Evolutionary conservation across 2,888 invertebrate species (phyloP).

Genomic region (Torymus tubicola): DNA sequence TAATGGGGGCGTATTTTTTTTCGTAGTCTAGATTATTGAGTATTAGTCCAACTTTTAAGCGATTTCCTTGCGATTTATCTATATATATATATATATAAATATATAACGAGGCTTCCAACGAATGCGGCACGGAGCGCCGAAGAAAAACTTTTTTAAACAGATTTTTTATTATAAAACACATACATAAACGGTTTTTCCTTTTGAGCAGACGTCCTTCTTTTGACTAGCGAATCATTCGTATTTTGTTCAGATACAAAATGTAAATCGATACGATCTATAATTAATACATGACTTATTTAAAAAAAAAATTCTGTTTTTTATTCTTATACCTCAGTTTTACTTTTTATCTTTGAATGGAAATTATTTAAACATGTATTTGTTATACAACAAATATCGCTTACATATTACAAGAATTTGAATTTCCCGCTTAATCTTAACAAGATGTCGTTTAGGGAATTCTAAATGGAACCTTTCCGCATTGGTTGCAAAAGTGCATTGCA

Average conservation of each 20-base stretch:
- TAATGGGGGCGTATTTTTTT: conserved; percentile 25
- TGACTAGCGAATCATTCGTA: conserved; percentile 61
- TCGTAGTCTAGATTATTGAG: conserved; percentile 39
- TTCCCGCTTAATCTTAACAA: too few relatives aligned
- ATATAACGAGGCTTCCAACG: conserved; percentile 52
- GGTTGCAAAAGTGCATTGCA: too few relatives aligned
- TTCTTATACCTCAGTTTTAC: conserved; percentile 1
- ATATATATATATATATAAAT: background rate
- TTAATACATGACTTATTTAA: conserved; percentile 67
- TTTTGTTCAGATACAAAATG: conserved; percentile 62
- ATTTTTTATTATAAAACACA: conserved; percentile 59
- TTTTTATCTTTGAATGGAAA: too few relatives aligned
- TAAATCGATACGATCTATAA: conserved; percentile 68
- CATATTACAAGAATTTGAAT: too few relatives aligned
- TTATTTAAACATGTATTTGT: too few relatives aligned
- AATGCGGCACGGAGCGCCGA: conserved; percentile 58
- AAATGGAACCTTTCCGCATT: too few relatives aligned
- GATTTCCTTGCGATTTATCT: conserved; percentile 32
- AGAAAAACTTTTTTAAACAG: conserved; percentile 59
- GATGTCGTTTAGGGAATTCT: too few relatives aligned
- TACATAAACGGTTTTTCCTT: conserved; percentile 59
- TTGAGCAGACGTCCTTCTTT: conserved; percentile 61
- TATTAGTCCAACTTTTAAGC: conserved; percentile 44
- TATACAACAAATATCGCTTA: too few relatives aligned
- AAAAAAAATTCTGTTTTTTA: conserved; percentile 47